phyloP scores from a whole-genome alignment of 1,140 invertebrate species.

The Solenopsis invicta region DNA sequence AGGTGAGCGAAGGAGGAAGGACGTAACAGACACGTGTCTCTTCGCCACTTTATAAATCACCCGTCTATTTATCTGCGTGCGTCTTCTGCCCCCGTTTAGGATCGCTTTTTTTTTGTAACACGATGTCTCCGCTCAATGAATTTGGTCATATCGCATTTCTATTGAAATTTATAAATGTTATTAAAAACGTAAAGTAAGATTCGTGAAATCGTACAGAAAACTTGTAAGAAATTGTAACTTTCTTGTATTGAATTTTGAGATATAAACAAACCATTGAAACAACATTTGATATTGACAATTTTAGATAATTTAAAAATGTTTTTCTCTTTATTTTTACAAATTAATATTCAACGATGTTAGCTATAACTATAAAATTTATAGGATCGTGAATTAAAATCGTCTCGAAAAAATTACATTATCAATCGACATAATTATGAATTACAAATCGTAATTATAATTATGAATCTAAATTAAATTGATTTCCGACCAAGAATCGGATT shows the following conservation, averaged over 20 bases:
- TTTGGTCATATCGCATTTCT: not conserved
- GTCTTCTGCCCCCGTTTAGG: slow-evolving; percentile 20
- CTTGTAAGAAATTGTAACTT: not conserved
- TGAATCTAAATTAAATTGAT: not conserved
- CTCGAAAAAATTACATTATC: not conserved
- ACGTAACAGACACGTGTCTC: slow-evolving; percentile 64
- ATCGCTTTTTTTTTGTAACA: not conserved
- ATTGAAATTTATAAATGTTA: not conserved
- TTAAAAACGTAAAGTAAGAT: not conserved
- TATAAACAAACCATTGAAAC: not conserved
- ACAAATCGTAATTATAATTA: not conserved
- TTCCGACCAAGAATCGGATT: not conserved
- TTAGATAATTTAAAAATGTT: too few species aligned
- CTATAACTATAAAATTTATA: too few species aligned
- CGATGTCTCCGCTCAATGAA: not conserved
- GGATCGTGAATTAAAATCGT: not conserved
- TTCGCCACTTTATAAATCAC: slow-evolving; percentile 67
- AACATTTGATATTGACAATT: not conserved
- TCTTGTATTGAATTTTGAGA: not conserved
- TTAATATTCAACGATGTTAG: too few species aligned
- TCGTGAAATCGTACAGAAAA: not conserved
- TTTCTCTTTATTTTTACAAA: too few species aligned
- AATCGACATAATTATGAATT: not conserved
- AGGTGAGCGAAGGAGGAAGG: slow-evolving; percentile 74
- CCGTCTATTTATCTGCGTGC: slow-evolving; percentile 51